A percentile compares a stretch with the other conserved stretches of the same genome.
phyloP scores from a whole-genome alignment of 1,140 invertebrate genomes.

The Drosophila kohkoa region DNA sequence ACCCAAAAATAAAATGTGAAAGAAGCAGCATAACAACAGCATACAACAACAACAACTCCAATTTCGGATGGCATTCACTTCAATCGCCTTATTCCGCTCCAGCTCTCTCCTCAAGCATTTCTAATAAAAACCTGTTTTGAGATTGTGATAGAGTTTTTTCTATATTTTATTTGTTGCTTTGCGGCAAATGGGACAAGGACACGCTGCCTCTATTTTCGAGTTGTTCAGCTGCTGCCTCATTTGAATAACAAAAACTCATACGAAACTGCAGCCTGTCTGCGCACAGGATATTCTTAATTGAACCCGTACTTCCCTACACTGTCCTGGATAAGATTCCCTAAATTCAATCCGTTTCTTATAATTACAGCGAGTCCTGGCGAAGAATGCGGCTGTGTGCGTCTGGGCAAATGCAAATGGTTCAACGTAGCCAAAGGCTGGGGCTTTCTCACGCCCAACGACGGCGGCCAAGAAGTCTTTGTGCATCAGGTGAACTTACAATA shows the following conservation, averaged over 20 bases:
- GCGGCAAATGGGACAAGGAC: constrained; percentile 80
- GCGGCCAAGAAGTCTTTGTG: constrained; percentile 95
- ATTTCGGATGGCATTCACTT: constrained; percentile 24
- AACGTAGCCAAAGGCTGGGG: constrained; percentile 97
- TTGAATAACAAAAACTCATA: constrained; percentile 65
- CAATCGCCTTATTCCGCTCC: constrained; percentile 48
- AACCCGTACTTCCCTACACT: constrained; percentile 27
- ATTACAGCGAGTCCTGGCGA: constrained; percentile 45
- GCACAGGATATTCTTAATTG: constrained; percentile 60
- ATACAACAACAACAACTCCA: constrained; percentile 22
- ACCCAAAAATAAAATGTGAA: constrained; percentile 26
- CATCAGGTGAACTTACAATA: constrained; percentile 90
- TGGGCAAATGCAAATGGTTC: constrained; percentile 96
- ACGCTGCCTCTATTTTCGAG: constrained; percentile 15
- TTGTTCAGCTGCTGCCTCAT: constrained; percentile 69
- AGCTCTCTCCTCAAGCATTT: constrained; percentile 43
- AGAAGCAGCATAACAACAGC: constrained; percentile 1
- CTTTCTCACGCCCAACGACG: constrained; percentile 95
- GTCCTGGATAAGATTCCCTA: neutral
- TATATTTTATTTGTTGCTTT: constrained; percentile 43
- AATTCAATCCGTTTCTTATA: constrained; percentile 10
- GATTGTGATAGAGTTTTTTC: constrained; percentile 26
- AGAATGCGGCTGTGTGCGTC: constrained; percentile 86
- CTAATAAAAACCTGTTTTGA: constrained; percentile 69
- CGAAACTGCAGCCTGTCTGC: constrained; percentile 29